These are phyloP conservation scores for Ichneumoninae sp. DNA, from an alignment of 2,888 invertebrate species.

Conservation along the genomic window DNA sequence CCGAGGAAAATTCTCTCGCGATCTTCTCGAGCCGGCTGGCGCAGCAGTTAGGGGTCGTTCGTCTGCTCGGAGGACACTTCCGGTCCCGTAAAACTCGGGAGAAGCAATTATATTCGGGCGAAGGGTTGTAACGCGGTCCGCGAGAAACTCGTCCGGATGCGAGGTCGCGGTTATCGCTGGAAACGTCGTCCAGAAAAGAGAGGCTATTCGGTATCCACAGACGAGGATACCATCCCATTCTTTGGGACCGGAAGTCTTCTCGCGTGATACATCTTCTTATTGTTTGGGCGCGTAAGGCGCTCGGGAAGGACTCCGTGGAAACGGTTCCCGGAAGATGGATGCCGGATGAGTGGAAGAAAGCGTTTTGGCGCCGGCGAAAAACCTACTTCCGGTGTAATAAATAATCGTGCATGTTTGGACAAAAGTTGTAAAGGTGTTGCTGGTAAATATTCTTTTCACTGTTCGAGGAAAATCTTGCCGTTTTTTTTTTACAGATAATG, in stretches of 20 bases:
- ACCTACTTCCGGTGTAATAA: background rate
- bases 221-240: background rate
- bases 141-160: constrained; percentile 5
- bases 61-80: background rate
- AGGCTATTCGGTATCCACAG: background rate
- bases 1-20: constrained; percentile 23
- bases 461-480: background rate
- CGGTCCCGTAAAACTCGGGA: constrained; percentile 51
- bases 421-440: background rate
- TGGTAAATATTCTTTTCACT: background rate
- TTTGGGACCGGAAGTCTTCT: background rate
- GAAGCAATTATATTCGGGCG: constrained; percentile 59
- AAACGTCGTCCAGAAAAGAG: constrained; percentile 6
- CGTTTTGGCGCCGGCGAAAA: background rate
- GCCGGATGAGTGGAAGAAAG: background rate
- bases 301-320: background rate
- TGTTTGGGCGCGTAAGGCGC: constrained; percentile 2
- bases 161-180: background rate
- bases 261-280: constrained; percentile 19
- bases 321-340: constrained; percentile 1
- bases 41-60: background rate
- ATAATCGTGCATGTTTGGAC: background rate
- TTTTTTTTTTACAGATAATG: background rate
- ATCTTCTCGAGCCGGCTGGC: background rate
- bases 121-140: constrained; percentile 22